Conservation (phyloP, 1,140 invertebrate genomes). For the Plodia interpunctella region DNA sequence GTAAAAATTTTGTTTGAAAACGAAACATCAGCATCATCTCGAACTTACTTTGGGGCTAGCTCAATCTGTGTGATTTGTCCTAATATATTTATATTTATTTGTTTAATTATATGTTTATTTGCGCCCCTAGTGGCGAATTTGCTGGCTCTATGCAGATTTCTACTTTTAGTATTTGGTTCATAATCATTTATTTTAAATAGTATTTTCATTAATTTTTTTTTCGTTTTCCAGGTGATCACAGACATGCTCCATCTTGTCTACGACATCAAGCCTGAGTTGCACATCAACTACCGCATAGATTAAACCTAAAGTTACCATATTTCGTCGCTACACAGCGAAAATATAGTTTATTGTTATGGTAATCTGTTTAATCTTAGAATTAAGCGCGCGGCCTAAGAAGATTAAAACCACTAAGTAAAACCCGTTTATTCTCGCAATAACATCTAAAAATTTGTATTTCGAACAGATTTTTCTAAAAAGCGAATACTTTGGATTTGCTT, state of each 20-base stretch:
- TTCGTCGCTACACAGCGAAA: constrained; percentile 33
- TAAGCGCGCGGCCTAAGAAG: not conserved
- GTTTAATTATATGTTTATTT: too few species aligned
- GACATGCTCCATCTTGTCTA: constrained; percentile 91
- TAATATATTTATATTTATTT: too few species aligned
- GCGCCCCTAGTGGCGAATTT: too few species aligned
- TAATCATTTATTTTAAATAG: too few species aligned
- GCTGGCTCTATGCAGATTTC: too few species aligned
- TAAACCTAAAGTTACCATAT: constrained; percentile 35
- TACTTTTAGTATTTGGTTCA: too few species aligned
- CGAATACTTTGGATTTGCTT: not conserved
- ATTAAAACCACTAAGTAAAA: not conserved
- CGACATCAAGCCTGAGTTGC: constrained; percentile 92
- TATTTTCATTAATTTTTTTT: constrained; percentile 21
- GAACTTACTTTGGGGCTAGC: too few species aligned
- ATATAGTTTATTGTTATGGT: constrained; percentile 51
- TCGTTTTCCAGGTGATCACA: constrained; percentile 83
- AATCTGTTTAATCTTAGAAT: constrained; percentile 25
- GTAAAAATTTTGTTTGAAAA: too few species aligned
- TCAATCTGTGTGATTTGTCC: too few species aligned
- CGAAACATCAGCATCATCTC: too few species aligned
- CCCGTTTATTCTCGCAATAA: too few species aligned
- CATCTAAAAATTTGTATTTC: not conserved
- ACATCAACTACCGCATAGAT: constrained; percentile 85
- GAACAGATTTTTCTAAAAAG: not conserved